Evolutionary conservation across 64 coral and sea anemone species (phyloP), one percentile per base, ranked within the genome.

Genomic region (Pocillopora damicornis): DNA sequence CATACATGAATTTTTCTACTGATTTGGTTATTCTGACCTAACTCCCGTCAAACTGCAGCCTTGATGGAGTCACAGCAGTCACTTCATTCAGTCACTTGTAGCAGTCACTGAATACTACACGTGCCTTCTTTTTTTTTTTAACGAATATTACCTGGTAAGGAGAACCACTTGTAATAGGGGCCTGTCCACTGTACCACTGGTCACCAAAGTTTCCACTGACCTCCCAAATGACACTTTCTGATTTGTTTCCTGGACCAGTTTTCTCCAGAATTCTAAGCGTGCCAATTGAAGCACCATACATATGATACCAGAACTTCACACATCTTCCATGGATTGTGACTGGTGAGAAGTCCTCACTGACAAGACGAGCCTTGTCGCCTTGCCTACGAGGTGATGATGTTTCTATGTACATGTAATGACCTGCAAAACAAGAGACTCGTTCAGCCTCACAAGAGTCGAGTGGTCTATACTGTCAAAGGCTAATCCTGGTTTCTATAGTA

Each of bases 331-430:
- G 82, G 6, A 63, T 16, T 87, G 88, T 61, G 18, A 82, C 73
- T 18, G 93, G 90, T 73, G 86, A 60, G 36, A 99, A 99, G 26
- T 95, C 90, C 38, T 95, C 90, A 63, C 93, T 93, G n/a, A 95
- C n/a, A 68, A 95, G 35, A 10, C 97, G 93, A 75, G 97, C 97
- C n/a, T 92, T 99, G 51, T 99, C 93, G 11, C 93, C 97, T 61
- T 86, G 82, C 20, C 74, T 77, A 51, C 93, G 93, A 22, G 97
- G 97, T 60, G 76, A 61, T 6, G 97, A 99, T 35, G 92, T 89
- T 87, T 99, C 97, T 17, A 95, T 99, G 78, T 95, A 99, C 91
- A 99, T 93, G 79, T 99, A 99, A 56, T 90, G 82, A 83, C 96
- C 96, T 98, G 59, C 0, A 67, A 87, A 11, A 72, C 11, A 75